Evolutionary conservation across 2,888 invertebrate genomes (phyloP).

Genomic region (Lasioglossum villosulum): DNA sequence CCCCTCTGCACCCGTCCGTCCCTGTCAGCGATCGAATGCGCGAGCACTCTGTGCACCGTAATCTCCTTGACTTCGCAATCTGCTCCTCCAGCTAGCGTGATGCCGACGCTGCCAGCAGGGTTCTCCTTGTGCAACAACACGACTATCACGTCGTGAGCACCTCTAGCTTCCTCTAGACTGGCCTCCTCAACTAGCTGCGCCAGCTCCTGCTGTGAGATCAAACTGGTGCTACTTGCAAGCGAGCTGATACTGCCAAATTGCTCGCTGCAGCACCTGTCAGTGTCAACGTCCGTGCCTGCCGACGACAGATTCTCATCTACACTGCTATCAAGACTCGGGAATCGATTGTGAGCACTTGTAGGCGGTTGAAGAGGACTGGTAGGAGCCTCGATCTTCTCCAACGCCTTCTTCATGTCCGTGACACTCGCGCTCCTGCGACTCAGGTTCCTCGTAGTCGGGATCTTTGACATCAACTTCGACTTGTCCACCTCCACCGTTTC

Average conservation of each 20-base stretch:
- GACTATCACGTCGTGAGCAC: conserved; percentile 87
- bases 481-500: conserved; percentile 65
- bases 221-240: conserved; percentile 86
- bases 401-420: conserved; percentile 87
- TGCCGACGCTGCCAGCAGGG: conserved; percentile 91
- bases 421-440: conserved; percentile 84
- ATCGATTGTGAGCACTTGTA: conserved; percentile 81
- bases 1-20: conserved; percentile 95
- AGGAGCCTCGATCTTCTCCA: conserved; percentile 85
- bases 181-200: conserved; percentile 89
- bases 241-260: conserved; percentile 87
- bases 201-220: conserved; percentile 87
- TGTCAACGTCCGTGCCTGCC: conserved; percentile 73
- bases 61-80: conserved; percentile 97
- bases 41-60: conserved; percentile 94
- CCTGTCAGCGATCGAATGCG: conserved; percentile 93
- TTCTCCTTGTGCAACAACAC: conserved; percentile 89
- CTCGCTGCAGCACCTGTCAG: conserved; percentile 77
- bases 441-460: conserved; percentile 75
- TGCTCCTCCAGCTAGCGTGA: conserved; percentile 94
- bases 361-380: conserved; percentile 38
- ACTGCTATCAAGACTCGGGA: conserved; percentile 86
- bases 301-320: conserved; percentile 82
- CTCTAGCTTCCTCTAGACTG: conserved; percentile 87
- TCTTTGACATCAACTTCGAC: conserved; percentile 72